A percentile compares a stretch with the other conserved stretches of the same genome.
These are phyloP conservation scores for Drosophila neocordata DNA, from an alignment of 1,140 invertebrate species.

Conservation along the genomic window DNA sequence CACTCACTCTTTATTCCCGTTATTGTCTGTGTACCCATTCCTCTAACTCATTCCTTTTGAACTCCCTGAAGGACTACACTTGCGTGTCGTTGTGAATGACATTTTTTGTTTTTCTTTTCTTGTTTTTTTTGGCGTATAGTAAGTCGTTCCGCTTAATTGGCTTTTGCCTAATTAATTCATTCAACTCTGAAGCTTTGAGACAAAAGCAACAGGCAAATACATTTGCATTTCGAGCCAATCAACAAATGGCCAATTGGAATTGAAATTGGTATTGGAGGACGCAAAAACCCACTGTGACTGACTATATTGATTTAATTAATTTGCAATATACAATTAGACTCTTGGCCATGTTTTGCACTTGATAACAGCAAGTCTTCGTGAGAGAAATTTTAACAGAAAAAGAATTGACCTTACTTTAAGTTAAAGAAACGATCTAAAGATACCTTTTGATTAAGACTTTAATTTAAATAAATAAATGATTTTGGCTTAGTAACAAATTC, in stretches of 20 bases:
- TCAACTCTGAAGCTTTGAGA: slow-evolving; percentile 29
- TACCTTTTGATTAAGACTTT: no score
- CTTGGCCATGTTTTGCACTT: slow-evolving; percentile 41
- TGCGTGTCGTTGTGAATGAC: slow-evolving; percentile 55
- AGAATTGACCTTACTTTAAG: slow-evolving; percentile 5
- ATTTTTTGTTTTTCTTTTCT: slow-evolving; percentile 43
- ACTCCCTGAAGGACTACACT: slow-evolving; percentile 40
- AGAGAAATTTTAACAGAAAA: slow-evolving; percentile 59
- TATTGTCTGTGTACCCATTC: background rate
- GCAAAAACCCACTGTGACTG: slow-evolving; percentile 13
- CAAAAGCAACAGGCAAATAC: slow-evolving; percentile 29
- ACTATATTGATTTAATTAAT: slow-evolving; percentile 69
- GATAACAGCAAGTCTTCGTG: slow-evolving; percentile 41
- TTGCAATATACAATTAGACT: slow-evolving; percentile 72
- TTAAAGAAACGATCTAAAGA: no score
- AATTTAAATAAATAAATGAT: no score
- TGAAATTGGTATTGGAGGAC: slow-evolving; percentile 9
- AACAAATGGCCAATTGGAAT: slow-evolving; percentile 36
- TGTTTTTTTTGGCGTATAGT: background rate
- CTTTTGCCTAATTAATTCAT: slow-evolving; percentile 80
- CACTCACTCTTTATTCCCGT: background rate
- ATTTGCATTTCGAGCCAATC: slow-evolving; percentile 55
- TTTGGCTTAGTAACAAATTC: no score
- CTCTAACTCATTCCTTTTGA: background rate
- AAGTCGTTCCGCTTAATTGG: slow-evolving; percentile 75